These are phyloP conservation scores for Triplophysa siluroides DNA, from an alignment of 2,113 vertebrate species.

Conservation along the genomic window DNA sequence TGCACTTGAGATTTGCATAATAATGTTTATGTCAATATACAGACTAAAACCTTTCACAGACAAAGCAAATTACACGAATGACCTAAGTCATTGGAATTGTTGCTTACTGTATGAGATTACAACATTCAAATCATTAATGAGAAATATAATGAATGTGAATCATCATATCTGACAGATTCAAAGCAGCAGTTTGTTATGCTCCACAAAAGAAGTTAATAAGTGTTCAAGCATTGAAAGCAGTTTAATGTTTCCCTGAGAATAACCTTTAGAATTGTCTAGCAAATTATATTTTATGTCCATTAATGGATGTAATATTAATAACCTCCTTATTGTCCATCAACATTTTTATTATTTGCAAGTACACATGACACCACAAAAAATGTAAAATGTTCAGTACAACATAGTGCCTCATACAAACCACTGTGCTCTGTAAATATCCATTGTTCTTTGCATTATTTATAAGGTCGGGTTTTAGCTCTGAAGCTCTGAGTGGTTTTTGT, in stretches of 20 bases:
- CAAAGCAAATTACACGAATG: neutral
- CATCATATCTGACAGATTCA: neutral
- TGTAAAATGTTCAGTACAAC: conserved; percentile 19
- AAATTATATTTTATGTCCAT: neutral
- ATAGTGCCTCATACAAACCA: conserved; percentile 47
- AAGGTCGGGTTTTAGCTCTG: neutral
- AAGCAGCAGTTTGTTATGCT: too few species aligned
- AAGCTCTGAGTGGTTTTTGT: conserved; percentile 10
- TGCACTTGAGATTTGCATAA: neutral
- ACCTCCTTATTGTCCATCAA: neutral
- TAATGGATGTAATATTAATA: conserved; percentile 5
- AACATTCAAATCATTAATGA: neutral
- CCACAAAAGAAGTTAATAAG: too few species aligned
- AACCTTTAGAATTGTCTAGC: neutral
- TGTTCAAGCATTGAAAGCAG: neutral
- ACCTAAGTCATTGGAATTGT: neutral
- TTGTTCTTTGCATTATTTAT: conserved; percentile 6
- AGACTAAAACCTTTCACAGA: neutral
- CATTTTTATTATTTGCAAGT: neutral
- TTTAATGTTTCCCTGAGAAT: neutral
- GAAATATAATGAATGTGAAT: neutral
- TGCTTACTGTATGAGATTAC: neutral
- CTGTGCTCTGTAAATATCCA: conserved; percentile 43
- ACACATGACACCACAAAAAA: conserved; percentile 12
- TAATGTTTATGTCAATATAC: neutral